Evolutionary conservation across 1,140 invertebrate species (phyloP).

Genomic region (Brachystomella parvula): DNA sequence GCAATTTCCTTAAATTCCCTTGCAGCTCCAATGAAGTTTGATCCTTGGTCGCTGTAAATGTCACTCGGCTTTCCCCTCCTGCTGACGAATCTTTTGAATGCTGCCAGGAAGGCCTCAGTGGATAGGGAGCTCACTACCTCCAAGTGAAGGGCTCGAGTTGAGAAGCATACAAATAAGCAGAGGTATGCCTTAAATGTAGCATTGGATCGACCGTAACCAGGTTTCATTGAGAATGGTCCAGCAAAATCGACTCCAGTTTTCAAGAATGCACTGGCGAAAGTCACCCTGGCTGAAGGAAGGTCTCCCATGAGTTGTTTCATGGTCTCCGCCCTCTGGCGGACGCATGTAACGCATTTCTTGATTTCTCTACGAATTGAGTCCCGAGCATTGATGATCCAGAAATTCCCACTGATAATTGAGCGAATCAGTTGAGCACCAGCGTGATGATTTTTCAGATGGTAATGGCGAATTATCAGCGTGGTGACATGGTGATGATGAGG

Average conservation of each 20-base stretch:
- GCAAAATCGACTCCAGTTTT: too few species aligned
- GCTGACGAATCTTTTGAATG: too few species aligned
- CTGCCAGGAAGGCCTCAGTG: too few species aligned
- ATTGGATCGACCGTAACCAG: too few species aligned
- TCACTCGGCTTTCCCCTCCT: neutral
- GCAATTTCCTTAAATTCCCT: neutral
- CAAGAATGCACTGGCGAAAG: too few species aligned
- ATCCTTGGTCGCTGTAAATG: neutral
- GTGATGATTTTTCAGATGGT: slow-evolving; percentile 36
- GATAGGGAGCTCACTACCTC: too few species aligned
- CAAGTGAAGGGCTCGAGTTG: too few species aligned
- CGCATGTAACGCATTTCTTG: neutral
- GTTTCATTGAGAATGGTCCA: too few species aligned
- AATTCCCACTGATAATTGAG: neutral
- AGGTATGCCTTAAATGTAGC: too few species aligned
- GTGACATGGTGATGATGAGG: slow-evolving; percentile 39
- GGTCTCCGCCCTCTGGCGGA: neutral
- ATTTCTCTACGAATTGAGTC: neutral
- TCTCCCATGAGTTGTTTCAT: neutral
- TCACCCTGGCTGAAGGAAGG: neutral
- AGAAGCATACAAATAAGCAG: too few species aligned
- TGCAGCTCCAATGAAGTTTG: neutral
- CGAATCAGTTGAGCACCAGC: slow-evolving; percentile 11
- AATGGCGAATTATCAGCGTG: slow-evolving; percentile 38
- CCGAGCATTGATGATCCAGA: neutral